These are phyloP conservation scores for Lynx canadensis DNA, from an alignment of 2,113 vertebrate genomes.

Conservation along the genomic window DNA sequence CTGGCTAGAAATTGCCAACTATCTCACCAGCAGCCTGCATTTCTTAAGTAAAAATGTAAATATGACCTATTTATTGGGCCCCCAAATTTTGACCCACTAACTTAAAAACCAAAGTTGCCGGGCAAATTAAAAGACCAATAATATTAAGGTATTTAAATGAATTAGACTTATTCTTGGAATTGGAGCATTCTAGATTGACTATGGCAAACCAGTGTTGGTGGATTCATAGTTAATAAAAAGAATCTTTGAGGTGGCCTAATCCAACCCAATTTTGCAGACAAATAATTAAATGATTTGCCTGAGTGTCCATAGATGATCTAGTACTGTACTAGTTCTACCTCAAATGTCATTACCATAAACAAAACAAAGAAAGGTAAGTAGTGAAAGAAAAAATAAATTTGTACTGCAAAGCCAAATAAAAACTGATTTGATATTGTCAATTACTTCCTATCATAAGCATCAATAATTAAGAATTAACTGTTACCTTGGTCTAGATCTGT, in stretches of 20 bases:
- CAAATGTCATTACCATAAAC: background rate
- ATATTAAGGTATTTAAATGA: slow-evolving; percentile 19
- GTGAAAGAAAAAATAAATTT: background rate
- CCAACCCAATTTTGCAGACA: background rate
- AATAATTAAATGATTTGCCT: background rate
- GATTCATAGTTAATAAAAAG: background rate
- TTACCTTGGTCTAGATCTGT: background rate
- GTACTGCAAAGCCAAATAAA: background rate
- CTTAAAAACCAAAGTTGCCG: background rate
- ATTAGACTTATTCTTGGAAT: background rate
- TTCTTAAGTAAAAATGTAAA: slow-evolving; percentile 18
- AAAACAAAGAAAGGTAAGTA: background rate
- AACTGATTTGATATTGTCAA: background rate
- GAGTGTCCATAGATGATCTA: background rate
- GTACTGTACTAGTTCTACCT: background rate
- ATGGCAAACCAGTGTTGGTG: background rate
- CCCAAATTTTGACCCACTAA: background rate
- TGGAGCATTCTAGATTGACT: background rate
- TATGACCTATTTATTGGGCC: background rate
- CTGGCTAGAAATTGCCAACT: background rate
- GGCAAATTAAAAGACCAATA: background rate
- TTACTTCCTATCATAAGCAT: background rate
- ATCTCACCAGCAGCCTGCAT: background rate
- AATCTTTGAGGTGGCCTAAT: background rate
- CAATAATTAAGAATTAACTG: background rate